Base-by-base conservation (phyloP, 1,140 invertebrate species). In the Rhagoletis pomonella region DNA sequence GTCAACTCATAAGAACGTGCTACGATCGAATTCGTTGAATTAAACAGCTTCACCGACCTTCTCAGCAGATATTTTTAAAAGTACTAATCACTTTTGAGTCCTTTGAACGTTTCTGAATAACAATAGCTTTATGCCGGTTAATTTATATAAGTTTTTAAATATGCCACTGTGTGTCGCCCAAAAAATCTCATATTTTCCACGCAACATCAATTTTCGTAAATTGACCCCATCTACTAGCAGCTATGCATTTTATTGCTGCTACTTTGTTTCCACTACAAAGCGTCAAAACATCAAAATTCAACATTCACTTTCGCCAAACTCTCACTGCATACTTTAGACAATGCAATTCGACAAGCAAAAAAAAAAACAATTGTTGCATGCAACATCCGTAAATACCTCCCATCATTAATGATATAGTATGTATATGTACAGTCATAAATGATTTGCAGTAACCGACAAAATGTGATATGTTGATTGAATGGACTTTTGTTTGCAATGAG, bases 251-350 rank as follows among this genome's bases (percentile, higher is more conserved):
- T 73, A 73, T 73, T 47, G 39, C 39, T 39, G 10, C 17, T 29
- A 29, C 4, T 44, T 47, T 47, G 39, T 73, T 50, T 19, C 47
- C 73, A 81, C n/a, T 81, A 19, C 17, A 50, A 19, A 12, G 73
- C 7, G 50, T 17, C 47, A 6, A 62, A 67, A 55, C 29, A 55
- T 81, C 42, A 6, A 67, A 67, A 81, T 81, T 6, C 73, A 14
- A 81, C 73, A 81, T 81, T 81, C 73, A 81, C 73, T 81, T 81
- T 81, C 73, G n/a, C 14, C n/a, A 55, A 81, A 81, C 73, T 81
- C 73, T 55, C 73, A 81, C 73, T 29, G 29, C 29, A 29, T 9
- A 19, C 10, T 55, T 81, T 55, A 19, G 50, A 55, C n/a, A 55
- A n/a, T 55, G 73, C 47, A 55, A 55, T 81, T 55, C n/a, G 17